Percentiles rank a stretch among this genome's conserved stretches.
These are phyloP conservation scores for Trichacis sp. DNA, from an alignment of 2,888 invertebrate species.

Conservation along the genomic window DNA sequence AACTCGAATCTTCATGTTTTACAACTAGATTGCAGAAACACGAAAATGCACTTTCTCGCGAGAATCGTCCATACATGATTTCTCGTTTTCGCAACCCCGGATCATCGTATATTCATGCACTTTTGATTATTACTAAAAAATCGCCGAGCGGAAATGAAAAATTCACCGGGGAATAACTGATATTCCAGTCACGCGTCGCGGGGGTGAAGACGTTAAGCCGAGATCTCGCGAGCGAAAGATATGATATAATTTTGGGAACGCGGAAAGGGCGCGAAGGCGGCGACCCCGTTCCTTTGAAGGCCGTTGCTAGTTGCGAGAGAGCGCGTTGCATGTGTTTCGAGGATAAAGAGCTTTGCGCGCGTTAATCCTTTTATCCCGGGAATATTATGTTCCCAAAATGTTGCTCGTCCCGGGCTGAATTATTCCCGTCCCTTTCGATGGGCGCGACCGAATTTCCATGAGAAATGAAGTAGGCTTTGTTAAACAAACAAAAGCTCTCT, in stretches of 20 bases:
- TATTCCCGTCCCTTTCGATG: background rate
- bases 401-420: background rate
- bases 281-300: slow-evolving; percentile 1
- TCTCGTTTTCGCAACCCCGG: too few relatives aligned
- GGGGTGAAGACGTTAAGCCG: background rate
- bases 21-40: too few relatives aligned
- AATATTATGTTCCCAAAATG: slow-evolving; percentile 1
- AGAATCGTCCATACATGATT: too few relatives aligned
- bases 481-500: too few relatives aligned
- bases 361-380: slow-evolving; percentile 1
- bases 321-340: background rate
- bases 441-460: background rate
- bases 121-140: too few relatives aligned
- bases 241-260: background rate
- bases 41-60: too few relatives aligned
- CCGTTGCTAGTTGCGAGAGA: background rate
- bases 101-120: too few relatives aligned
- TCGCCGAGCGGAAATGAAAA: too few relatives aligned
- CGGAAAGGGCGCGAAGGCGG: background rate
- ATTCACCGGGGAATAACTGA: too few relatives aligned
- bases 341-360: background rate
- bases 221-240: background rate
- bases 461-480: too few relatives aligned
- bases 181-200: background rate
- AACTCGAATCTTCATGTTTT: slow-evolving; percentile 33